Conservation (phyloP, 2,113 vertebrate species). For the Rhineura floridana region DNA sequence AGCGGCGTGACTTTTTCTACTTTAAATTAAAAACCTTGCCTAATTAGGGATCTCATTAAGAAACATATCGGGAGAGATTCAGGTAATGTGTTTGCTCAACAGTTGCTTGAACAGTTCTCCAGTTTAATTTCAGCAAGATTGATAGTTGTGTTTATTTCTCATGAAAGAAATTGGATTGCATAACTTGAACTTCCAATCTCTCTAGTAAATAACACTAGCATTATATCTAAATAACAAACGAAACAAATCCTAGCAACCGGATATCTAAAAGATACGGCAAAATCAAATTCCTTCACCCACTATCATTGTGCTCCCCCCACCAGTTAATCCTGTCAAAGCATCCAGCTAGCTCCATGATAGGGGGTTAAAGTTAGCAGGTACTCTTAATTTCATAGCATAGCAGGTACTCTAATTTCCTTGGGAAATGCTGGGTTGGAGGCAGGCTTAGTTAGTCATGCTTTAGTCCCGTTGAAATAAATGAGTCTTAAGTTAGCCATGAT, state of each 20-base stretch:
- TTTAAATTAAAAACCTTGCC: slow-evolving; percentile 43
- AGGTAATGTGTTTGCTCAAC: slow-evolving; percentile 44
- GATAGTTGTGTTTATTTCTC: slow-evolving; percentile 34
- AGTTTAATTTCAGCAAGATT: slow-evolving; percentile 34
- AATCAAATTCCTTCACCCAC: neutral
- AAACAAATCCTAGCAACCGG: neutral
- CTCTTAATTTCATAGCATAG: too few species aligned
- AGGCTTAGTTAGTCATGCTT: too few species aligned
- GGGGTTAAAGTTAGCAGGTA: neutral
- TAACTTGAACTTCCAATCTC: neutral
- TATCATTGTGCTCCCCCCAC: neutral
- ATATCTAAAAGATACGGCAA: neutral
- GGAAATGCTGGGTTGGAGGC: neutral
- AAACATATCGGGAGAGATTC: slow-evolving; percentile 36
- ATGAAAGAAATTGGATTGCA: slow-evolving; percentile 36
- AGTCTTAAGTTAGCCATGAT: too few species aligned
- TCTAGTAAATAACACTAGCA: slow-evolving; percentile 20
- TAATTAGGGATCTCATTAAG: slow-evolving; percentile 51
- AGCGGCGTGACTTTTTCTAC: slow-evolving; percentile 39
- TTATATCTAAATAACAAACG: neutral
- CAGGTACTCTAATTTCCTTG: neutral
- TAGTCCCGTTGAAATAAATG: too few species aligned
- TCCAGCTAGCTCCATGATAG: neutral
- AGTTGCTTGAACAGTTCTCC: slow-evolving; percentile 35
- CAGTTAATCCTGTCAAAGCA: neutral